Base-by-base conservation (phyloP, 1,140 invertebrate species). In the Protaetia brevitarsis region DNA sequence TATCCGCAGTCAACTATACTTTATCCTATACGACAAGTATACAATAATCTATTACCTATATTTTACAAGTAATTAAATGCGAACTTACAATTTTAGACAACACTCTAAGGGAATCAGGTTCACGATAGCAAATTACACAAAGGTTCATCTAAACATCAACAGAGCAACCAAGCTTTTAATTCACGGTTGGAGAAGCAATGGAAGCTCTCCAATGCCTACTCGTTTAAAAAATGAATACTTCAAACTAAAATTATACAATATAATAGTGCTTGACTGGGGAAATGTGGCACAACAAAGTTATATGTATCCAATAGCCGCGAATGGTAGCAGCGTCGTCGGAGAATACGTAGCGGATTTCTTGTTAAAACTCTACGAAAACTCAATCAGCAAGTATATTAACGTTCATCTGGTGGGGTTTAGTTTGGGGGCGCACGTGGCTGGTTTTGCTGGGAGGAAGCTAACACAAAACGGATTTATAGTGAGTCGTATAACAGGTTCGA, bases 391-490 rank as follows among this genome's bases (percentile, higher is more conserved):
- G 29, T 2, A 58, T 2, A 21, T 28, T n/a, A 28, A 59, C 36
- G 19, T 62, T 11, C 60, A 62, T 34, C 3, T 62, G 10, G 2
- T 62, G 6, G 60, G 60, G 2, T 30, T 30, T 62, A 62, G 60
- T 36, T 36, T 62, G 26, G 60, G 60, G 3, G 60, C 60, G 21
- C 60, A 62, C 31, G 29, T 62, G 16, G 60, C 16, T 7, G 60
- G 29, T 19, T 62, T 21, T 36, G 30, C 30, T 26, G 60, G 60
- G 4, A 62, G 31, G 23, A 26, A 1, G 19, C 27, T 62, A 19
- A 36, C 6, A 23, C 31, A 23, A 11, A 11, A 36, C 34, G 19
- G 19, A 5, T 36, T 62, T 36, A 36, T 13, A 1, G 29, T 62
- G 8, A 10, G 6, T 34, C 29, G 60, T 30, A 62, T 62, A 62